Percentiles rank a stretch among this genome's conserved stretches.
Conservation (phyloP, 2,113 vertebrate genomes). For the Puffinus mauretanicus region DNA sequence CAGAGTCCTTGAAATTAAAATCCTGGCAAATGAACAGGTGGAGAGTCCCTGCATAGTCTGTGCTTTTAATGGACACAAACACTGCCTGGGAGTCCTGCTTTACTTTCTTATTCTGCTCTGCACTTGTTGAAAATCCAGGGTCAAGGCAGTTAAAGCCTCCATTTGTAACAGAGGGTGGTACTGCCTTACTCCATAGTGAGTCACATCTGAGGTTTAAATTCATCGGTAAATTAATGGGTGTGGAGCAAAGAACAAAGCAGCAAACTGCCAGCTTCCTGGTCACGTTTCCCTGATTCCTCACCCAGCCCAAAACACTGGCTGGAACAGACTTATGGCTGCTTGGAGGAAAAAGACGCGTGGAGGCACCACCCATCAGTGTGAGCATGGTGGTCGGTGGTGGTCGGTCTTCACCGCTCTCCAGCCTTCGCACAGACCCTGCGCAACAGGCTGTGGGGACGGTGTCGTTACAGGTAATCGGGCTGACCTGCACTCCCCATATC, state of each 20-base stretch:
- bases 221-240: background rate
- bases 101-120: background rate
- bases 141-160: background rate
- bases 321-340: background rate
- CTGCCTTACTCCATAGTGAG: background rate
- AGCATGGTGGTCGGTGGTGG: accelerated
- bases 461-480: accelerated
- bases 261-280: background rate
- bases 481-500: background rate
- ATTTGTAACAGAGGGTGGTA: background rate
- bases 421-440: background rate
- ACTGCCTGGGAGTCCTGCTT: background rate
- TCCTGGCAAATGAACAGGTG: background rate
- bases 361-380: accelerated
- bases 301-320: background rate
- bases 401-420: background rate
- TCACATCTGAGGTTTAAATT: background rate
- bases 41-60: background rate
- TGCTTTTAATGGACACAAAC: background rate
- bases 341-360: accelerated
- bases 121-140: background rate
- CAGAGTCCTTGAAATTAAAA: background rate
- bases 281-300: accelerated
- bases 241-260: background rate
- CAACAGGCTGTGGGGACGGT: background rate